Evolutionary conservation across 2,797 vertebrate species (phyloP).

Genomic region (Myotis planiceps): DNA sequence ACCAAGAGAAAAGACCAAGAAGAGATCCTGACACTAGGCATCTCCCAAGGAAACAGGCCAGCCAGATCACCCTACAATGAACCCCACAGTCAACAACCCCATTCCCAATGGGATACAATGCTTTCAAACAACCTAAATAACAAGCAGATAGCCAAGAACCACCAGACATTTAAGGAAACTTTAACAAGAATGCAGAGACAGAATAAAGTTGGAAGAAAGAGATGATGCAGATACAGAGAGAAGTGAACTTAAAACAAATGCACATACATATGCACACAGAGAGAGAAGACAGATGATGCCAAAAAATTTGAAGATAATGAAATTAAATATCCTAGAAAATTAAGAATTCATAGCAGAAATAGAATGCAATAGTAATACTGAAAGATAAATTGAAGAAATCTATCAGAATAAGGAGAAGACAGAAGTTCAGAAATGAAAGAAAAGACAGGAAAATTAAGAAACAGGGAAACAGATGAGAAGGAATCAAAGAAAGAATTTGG

Average conservation of each 20-base stretch:
- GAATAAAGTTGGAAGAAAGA: neutral
- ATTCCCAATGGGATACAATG: neutral
- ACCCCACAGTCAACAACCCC: neutral
- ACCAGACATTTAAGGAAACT: neutral
- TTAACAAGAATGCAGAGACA: neutral
- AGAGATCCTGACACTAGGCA: neutral
- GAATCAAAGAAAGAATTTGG: neutral
- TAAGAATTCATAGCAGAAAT: neutral
- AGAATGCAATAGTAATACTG: neutral
- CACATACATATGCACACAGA: neutral
- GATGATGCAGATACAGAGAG: neutral
- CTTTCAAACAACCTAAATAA: slow-evolving; percentile 22
- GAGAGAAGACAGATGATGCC: neutral
- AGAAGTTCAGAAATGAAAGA: neutral
- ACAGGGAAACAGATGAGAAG: neutral
- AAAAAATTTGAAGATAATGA: neutral
- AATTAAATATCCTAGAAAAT: neutral
- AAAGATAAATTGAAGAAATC: neutral
- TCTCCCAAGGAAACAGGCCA: neutral
- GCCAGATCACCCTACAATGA: neutral
- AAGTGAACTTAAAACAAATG: neutral
- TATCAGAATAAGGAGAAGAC: neutral
- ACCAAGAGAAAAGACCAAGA: neutral
- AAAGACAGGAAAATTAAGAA: neutral
- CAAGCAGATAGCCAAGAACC: neutral